Evolutionary conservation across 2,113 vertebrate species (phyloP), one percentile per base, ranked within the genome.

Genomic region (Cinclus cinclus): DNA sequence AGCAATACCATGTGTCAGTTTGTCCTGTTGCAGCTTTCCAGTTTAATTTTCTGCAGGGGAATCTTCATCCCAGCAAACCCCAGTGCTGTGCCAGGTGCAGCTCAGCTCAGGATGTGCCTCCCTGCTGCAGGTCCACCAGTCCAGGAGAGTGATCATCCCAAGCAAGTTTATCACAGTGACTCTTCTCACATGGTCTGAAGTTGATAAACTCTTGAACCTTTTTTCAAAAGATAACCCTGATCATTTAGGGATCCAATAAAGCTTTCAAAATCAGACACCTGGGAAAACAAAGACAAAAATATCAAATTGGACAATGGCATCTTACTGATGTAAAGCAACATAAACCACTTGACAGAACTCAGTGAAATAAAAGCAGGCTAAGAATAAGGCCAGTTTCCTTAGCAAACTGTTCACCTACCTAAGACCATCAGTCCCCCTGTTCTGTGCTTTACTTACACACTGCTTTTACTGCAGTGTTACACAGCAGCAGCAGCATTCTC

Each of bases 191-290:
- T 95, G 15, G 99, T 99, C 95, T 99, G 99, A 79, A 99, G 98
- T 94, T 99, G 99, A 90, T 99, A 99, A 53, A 98, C 78, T 88
- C 97, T 98, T 56, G 98, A 85, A 31, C 99, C 99, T 97, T 99
- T 99, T 96, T 99, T 99, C 96, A 99, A 92, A 75, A 99, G 98
- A 74, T 99, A 99, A 42, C 99, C 99, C 82, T 99, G 99, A 87
- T 99, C 99, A 88, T 99, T 99, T 44, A 99, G 96, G 58, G 99
- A 99, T 83, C 98, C 98, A 94, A 99, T 96, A 79, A 99, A 99
- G 82, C 98, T 98, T 97, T 99, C 99, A 83, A 99, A 99, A 94
- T 99, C 99, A 64, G 98, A 59, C 42, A 99, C 98, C 99, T 99
- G 90, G 27, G 91, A 90, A 64, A 80, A 94, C 19, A 95, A 39